Percentiles rank a stretch among this genome's conserved stretches.
Evolutionary conservation across 2,797 vertebrate species (phyloP).

Genomic region (Sphenopsis melanotis): DNA sequence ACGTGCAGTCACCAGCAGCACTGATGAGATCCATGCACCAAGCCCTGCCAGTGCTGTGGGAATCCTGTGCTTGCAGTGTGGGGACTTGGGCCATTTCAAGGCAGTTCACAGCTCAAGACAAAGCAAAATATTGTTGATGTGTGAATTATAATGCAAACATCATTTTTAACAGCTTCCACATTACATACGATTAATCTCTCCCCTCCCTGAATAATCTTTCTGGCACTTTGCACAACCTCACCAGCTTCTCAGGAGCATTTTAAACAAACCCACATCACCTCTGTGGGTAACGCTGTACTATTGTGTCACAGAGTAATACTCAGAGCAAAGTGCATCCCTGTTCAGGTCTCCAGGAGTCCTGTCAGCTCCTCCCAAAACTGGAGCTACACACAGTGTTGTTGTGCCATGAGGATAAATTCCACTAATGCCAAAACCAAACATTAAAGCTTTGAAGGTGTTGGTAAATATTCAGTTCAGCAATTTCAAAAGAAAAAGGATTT

Average conservation of each 20-base stretch:
- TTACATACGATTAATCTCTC: background rate
- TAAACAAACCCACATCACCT: background rate
- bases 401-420: background rate
- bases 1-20: background rate
- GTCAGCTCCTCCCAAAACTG: background rate
- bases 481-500: background rate
- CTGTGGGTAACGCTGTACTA: rapidly evolving
- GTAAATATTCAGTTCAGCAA: background rate
- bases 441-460: background rate
- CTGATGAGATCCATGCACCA: slow-evolving; percentile 1
- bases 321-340: background rate
- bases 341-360: background rate
- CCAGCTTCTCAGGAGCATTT: background rate
- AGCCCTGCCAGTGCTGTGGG: background rate
- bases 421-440: background rate
- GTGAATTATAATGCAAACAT: background rate
- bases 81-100: background rate
- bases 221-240: background rate
- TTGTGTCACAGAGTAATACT: background rate
- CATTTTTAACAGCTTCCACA: background rate
- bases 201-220: background rate
- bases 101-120: background rate
- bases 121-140: background rate
- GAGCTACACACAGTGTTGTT: background rate
- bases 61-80: background rate